Conservation (phyloP, 2,113 vertebrate species). For the Penelope pileata region DNA sequence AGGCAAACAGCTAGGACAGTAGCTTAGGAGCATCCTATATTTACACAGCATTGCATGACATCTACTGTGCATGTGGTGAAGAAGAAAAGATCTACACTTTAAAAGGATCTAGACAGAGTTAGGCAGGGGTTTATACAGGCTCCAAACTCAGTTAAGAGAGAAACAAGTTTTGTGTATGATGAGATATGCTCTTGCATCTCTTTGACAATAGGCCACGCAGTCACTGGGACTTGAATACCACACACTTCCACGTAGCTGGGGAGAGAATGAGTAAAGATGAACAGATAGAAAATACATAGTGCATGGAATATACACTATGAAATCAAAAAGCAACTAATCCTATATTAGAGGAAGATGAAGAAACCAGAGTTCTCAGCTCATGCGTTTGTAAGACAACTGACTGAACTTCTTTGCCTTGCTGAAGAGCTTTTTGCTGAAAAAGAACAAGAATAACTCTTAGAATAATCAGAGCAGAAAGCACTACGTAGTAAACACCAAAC, state of each 20-base stretch:
- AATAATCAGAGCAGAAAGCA: background rate
- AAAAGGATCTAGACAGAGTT: background rate
- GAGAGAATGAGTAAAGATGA: background rate
- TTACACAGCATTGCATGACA: background rate
- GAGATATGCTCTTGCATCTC: background rate
- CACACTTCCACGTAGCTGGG: background rate
- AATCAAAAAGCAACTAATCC: background rate
- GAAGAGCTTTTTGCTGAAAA: background rate
- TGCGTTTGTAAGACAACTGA: background rate
- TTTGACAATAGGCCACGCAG: background rate
- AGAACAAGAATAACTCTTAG: background rate
- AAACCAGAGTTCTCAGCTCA: background rate
- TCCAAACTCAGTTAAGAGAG: background rate
- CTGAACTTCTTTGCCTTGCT: background rate
- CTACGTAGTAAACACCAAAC: background rate
- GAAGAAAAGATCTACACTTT: background rate
- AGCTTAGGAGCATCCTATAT: background rate
- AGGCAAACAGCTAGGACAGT: background rate
- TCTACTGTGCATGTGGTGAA: rapidly evolving
- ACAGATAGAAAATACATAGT: background rate
- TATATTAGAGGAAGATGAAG: background rate
- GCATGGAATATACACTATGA: background rate
- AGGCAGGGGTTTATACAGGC: background rate
- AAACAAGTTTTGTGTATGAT: background rate
- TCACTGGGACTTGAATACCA: background rate